These are phyloP conservation scores for Scelioninae gen. 2 DNA, from an alignment of 2,888 invertebrate genomes.

Conservation along the genomic window DNA sequence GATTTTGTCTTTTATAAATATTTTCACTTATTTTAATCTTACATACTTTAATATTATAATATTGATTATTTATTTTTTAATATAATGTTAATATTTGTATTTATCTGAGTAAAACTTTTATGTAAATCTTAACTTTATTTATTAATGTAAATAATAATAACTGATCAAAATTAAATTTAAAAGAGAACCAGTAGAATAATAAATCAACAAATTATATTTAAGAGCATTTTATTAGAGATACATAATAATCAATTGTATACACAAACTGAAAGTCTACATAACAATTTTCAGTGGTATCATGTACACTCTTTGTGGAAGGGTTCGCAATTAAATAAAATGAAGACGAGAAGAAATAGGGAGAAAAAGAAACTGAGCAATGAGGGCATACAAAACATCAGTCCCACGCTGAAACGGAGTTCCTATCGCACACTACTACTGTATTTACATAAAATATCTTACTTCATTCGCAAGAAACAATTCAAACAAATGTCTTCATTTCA, in stretches of 20 bases:
- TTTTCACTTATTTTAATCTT: too few species aligned
- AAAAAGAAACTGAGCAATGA: constrained; percentile 59
- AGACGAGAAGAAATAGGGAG: constrained; percentile 31
- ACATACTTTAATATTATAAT: too few species aligned
- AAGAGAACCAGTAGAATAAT: too few species aligned
- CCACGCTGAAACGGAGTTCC: constrained; percentile 67
- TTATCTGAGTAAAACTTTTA: too few species aligned
- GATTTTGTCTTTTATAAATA: too few species aligned
- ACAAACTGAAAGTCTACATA: constrained; percentile 71
- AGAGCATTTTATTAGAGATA: constrained; percentile 68
- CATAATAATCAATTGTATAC: constrained; percentile 71
- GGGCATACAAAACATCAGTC: constrained; percentile 67
- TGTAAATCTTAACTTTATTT: too few species aligned
- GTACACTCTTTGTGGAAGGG: constrained; percentile 62
- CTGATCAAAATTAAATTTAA: too few species aligned
- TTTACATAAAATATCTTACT: constrained; percentile 63
- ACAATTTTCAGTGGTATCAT: constrained; percentile 68
- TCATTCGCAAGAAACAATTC: constrained; percentile 67
- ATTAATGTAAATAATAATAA: too few species aligned
- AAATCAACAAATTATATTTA: constrained; percentile 38
- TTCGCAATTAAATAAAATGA: constrained; percentile 23
- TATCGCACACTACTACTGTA: constrained; percentile 65
- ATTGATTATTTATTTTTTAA: too few species aligned
- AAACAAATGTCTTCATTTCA: constrained; percentile 40
- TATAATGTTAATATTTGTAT: too few species aligned